Evolutionary conservation across 2,113 vertebrate species (phyloP).

Genomic region (Ranitomeya imitator): DNA sequence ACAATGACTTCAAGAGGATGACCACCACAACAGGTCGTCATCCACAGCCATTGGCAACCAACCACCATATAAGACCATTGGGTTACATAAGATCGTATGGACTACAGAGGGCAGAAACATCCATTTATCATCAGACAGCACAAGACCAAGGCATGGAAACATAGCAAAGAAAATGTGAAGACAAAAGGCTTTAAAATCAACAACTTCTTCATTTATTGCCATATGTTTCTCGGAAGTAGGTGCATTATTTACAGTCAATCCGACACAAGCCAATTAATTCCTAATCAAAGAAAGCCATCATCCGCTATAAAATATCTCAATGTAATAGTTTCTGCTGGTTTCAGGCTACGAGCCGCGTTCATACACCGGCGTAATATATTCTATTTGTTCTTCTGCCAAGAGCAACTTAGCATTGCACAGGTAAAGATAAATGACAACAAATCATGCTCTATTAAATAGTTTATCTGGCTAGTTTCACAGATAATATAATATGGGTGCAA

Average conservation of each 20-base stretch:
- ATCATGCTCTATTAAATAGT: background rate
- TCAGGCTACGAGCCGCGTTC: constrained; percentile 29
- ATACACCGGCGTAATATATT: constrained; percentile 40
- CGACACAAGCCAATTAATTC: constrained; percentile 43
- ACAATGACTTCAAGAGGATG: too few species aligned
- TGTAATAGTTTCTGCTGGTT: constrained; percentile 54
- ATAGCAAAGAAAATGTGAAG: background rate
- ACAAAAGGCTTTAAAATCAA: constrained; percentile 34
- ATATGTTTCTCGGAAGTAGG: constrained; percentile 34
- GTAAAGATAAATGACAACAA: constrained; percentile 37
- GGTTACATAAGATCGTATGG: background rate
- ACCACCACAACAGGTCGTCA: too few species aligned
- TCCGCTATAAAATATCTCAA: constrained; percentile 31
- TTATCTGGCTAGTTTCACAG: too few species aligned
- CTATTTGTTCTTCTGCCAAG: constrained; percentile 52
- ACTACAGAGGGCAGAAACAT: background rate
- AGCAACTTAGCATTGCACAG: constrained; percentile 29
- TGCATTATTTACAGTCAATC: constrained; percentile 49
- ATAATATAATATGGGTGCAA: too few species aligned
- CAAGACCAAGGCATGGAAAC: background rate
- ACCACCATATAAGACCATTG: background rate
- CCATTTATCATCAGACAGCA: background rate
- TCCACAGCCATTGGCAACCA: background rate
- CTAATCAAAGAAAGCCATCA: constrained; percentile 47
- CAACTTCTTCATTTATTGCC: constrained; percentile 9